phyloP scores from a whole-genome alignment of 2,797 vertebrate genomes.

The Acropternis orthonyx region DNA sequence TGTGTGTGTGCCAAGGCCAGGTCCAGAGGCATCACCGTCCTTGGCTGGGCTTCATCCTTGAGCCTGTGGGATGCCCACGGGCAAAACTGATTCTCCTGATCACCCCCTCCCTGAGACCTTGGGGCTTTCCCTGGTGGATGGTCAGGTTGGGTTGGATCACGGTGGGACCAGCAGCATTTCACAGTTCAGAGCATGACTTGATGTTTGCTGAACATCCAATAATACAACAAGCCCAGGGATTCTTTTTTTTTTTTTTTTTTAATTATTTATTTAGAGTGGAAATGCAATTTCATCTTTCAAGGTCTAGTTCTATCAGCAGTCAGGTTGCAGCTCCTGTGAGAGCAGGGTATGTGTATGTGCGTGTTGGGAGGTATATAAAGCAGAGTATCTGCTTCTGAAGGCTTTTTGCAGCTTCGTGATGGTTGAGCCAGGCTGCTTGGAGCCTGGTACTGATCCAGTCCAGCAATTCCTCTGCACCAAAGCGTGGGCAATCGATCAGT shows the following conservation, averaged over 20 bases:
- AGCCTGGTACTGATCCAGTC: background rate
- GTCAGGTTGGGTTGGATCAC: background rate
- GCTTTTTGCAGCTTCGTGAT: background rate
- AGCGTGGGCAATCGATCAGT: background rate
- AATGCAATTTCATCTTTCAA: background rate
- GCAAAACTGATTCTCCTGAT: background rate
- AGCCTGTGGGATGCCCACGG: accelerated
- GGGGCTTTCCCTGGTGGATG: background rate
- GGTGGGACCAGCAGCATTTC: background rate
- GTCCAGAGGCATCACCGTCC: background rate
- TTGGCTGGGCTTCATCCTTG: background rate
- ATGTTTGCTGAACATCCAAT: background rate
- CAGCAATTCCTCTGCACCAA: background rate
- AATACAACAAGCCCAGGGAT: background rate
- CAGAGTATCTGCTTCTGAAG: background rate
- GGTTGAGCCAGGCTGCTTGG: background rate
- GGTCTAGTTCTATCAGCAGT: background rate
- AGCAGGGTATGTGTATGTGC: background rate
- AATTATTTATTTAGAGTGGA: background rate
- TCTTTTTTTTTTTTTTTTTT: background rate
- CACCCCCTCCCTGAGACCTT: accelerated
- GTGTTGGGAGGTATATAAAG: background rate
- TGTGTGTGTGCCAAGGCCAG: background rate
- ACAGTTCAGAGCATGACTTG: background rate
- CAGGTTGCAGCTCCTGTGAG: background rate